Evolutionary conservation across 2,113 vertebrate species (phyloP), one percentile per base, ranked within the genome.

Genomic region (Pelmatolapia mariae): DNA sequence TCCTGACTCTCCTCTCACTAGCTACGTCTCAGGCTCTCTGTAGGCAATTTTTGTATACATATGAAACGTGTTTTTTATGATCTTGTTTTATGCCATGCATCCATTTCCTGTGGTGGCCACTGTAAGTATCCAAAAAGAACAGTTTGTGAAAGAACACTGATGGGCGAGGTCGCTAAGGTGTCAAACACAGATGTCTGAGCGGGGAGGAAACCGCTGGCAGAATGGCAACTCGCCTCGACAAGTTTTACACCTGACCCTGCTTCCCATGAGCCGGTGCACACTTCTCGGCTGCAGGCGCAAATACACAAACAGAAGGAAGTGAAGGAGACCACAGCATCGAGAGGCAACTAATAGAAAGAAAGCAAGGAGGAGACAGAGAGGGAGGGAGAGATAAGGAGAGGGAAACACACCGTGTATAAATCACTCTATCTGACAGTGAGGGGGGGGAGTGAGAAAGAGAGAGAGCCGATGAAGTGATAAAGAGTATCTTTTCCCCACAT

Each of bases 401-500:
- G 84, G 87, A 92, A 91, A 89, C 73, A 63, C 80, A 87, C 61
- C 86, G 18, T 31, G 57, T 82, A 85, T 93, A 94, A 93, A 94
- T 94, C 89, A 89, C 66, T 85, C 81, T 7, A 7, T 82, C 79
- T 93, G 90, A 94, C 87, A 87, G 87, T 52, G 76, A 76, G 71
- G 43, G 18, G 10, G 10, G 18, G 36, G 63, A 68, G 12, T 2
- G 56, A 11, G 63, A 53, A 16, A 83, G 71, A 61, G 83, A n/a
- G 26, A 78, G 71, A 47, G 12, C 4, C 33, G 63, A 88, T 82
- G 73, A 80, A 91, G 80, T 82, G 88, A 90, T 88, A 33, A 80
- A 79, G 81, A 84, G 81, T 36, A 52, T 87, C 78, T 86, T 61
- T 61, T 63, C 56, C 53, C 22, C 45, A 86, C 81, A 88, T 91